Percentiles rank a stretch among this genome's conserved stretches.
Evolutionary conservation across 2,888 invertebrate species (phyloP).

Genomic region (Lepidonotus clava): DNA sequence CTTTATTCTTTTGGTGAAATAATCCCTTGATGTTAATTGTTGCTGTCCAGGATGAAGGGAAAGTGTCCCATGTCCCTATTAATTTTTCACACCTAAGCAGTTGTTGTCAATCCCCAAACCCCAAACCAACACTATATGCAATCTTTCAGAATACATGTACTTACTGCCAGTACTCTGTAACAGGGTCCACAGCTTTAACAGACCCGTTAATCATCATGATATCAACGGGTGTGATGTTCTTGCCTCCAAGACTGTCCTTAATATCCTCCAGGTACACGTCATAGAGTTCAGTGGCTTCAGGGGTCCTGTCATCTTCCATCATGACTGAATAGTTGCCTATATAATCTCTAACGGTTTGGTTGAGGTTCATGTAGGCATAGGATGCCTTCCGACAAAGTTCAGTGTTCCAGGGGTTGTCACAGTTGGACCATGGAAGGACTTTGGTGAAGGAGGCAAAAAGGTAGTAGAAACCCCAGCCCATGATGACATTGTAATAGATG

Average conservation of each 20-base stretch:
- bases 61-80: no score
- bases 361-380: slow-evolving; percentile 12
- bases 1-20: no score
- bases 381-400: slow-evolving; percentile 65
- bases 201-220: slow-evolving; percentile 31
- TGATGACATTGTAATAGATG: slow-evolving; percentile 83
- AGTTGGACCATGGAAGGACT: slow-evolving; percentile 82
- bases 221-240: slow-evolving; percentile 5
- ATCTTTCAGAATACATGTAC: no score
- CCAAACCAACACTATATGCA: no score
- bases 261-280: neutral
- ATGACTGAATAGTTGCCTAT: neutral
- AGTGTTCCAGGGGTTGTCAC: slow-evolving; percentile 82
- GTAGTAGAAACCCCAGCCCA: slow-evolving; percentile 82
- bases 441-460: slow-evolving; percentile 80
- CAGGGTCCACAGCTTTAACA: slow-evolving; percentile 54
- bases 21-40: no score
- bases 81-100: no score
- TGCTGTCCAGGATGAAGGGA: no score
- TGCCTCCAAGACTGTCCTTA: neutral
- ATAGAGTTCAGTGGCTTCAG: neutral
- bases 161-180: slow-evolving; percentile 71
- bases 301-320: no score
- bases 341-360: neutral
- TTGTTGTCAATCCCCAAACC: no score